Base-by-base conservation (phyloP, 2,888 invertebrate genomes). In the Diloba caeruleocephala region DNA sequence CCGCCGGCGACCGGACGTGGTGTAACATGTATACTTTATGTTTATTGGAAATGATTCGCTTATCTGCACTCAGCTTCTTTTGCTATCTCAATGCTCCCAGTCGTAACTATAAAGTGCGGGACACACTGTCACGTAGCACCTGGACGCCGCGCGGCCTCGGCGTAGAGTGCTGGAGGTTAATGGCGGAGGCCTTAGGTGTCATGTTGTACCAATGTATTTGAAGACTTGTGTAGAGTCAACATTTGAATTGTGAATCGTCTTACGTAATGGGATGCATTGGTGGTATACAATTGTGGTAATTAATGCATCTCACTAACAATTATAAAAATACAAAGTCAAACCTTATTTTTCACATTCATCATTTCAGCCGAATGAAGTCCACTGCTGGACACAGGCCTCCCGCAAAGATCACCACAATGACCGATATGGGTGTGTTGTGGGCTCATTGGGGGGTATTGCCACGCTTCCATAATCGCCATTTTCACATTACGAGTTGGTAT, bases 1-100 rank as follows among this genome's bases (percentile, higher is more conserved):
- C 49, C 15, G 1, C 17, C 19, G 19, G 3, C 19, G 19, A 5
- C 19, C 19, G 19, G 3, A 5, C 39, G 41, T 15, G 44, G 32
- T 44, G 56, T 74, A 61, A 73, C 61, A 43, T 54, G 50, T 56
- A 45, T 50, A 74, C 59, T 72, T 72, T 71, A 74, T 67, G 71
- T 55, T 70, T 61, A 71, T 64, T 58, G 74, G 26, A 51, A 49
- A 29, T 70, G 71, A 70, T 70, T 70, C 58, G 52, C 63, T 73
- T 72, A 72, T 74, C 71, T 59, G 66, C 56, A 59, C 70, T 72
- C 65, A 56, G 70, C 65, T 68, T 64, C 62, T 64, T 67, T 58
- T 59, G 71, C 71, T 74, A 72, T 72, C 71, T 72, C 74, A 67
- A 74, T 60, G 57, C 51, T 7, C 38, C 33, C 5, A 21, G 37